phyloP scores from a whole-genome alignment of 2,888 invertebrate genomes.

The Chrysolina americana region DNA sequence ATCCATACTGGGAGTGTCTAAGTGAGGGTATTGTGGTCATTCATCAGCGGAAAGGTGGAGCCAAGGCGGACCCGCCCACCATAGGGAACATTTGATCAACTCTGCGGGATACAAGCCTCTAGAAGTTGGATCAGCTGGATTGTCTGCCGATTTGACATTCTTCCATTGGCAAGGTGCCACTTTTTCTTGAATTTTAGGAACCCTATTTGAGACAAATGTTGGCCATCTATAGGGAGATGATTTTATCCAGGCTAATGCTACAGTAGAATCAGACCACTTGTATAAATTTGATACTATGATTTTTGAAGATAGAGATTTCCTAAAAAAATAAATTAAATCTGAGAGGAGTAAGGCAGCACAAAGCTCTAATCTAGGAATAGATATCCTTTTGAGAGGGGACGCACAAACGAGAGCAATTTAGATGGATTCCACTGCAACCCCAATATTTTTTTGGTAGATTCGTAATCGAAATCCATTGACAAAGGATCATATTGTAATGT shows the following conservation, averaged over 20 bases:
- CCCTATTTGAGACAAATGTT: background rate
- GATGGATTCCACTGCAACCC: too few species aligned
- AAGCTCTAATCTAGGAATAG: too few species aligned
- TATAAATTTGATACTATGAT: background rate
- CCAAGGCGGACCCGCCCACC: conserved; percentile 1
- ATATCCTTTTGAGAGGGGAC: background rate
- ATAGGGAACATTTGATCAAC: conserved; percentile 2
- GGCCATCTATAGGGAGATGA: background rate
- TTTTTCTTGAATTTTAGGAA: conserved; percentile 6
- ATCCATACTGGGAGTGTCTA: background rate
- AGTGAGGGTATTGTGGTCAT: background rate
- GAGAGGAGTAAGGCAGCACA: too few species aligned
- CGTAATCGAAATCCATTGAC: too few species aligned
- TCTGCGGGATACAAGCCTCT: background rate
- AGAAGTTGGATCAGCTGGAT: conserved; percentile 3
- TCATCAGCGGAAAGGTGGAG: background rate
- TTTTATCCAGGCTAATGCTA: background rate
- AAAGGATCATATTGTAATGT: too few species aligned
- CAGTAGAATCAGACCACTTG: background rate
- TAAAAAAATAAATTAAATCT: background rate
- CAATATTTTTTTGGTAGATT: too few species aligned
- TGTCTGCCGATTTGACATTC: background rate
- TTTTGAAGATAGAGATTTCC: background rate
- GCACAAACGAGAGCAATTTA: background rate
- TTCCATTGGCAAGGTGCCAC: background rate